Evolutionary conservation across 2,888 invertebrate species (phyloP).

Genomic region (Brachyptera risi): DNA sequence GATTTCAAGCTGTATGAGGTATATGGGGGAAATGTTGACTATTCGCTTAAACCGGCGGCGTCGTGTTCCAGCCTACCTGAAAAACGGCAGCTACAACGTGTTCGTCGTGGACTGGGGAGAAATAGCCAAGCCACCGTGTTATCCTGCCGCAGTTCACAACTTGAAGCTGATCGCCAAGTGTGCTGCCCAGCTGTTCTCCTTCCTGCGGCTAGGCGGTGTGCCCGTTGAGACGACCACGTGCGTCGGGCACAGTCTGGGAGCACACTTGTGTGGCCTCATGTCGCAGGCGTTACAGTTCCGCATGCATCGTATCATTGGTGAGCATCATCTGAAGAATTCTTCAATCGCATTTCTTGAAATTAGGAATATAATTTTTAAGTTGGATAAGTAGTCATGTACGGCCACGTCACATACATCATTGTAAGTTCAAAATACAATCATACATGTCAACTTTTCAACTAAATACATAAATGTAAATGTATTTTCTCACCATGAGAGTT

Average conservation of each 20-base stretch:
- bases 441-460: too few relatives aligned
- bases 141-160: conserved; percentile 72
- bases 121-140: conserved; percentile 64
- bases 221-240: conserved; percentile 64
- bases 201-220: conserved; percentile 55
- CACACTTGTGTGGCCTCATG: conserved; percentile 71
- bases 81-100: conserved; percentile 70
- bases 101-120: conserved; percentile 75
- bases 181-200: conserved; percentile 59
- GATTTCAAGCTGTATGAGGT: too few relatives aligned
- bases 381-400: too few relatives aligned
- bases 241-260: conserved; percentile 68
- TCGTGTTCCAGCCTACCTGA: conserved; percentile 62
- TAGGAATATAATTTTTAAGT: too few relatives aligned
- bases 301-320: conserved; percentile 67
- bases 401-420: too few relatives aligned
- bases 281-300: conserved; percentile 68
- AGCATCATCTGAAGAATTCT: conserved; percentile 28
- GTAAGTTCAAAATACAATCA: too few relatives aligned
- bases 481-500: too few relatives aligned
- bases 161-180: conserved; percentile 67
- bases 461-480: too few relatives aligned
- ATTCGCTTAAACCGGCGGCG: too few relatives aligned
- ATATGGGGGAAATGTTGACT: too few relatives aligned
- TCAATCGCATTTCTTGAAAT: too few relatives aligned